Conservation (phyloP, 2,797 vertebrate species). For the Selene dorsalis region DNA sequence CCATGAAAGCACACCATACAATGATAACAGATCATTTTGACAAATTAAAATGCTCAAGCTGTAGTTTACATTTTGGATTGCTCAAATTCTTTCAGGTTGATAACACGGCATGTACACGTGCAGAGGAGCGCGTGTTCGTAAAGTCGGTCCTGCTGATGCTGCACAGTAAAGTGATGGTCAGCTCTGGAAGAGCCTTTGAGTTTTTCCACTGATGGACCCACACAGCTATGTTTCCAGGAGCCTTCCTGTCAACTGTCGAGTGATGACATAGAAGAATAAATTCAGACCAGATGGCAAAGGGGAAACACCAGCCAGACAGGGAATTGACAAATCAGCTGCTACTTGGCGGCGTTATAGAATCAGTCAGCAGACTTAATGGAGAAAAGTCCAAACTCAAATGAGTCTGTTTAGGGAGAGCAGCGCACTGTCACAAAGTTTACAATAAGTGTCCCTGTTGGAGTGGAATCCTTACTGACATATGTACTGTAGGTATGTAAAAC, state of each 20-base stretch:
- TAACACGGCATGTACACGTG: constrained; percentile 33
- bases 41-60: constrained; percentile 36
- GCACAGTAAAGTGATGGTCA: constrained; percentile 46
- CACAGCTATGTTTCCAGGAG: constrained; percentile 68
- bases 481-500: constrained; percentile 6
- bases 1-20: constrained; percentile 13
- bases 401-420: constrained; percentile 16
- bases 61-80: constrained; percentile 30
- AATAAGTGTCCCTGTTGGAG: constrained; percentile 18
- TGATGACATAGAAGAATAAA: constrained; percentile 65
- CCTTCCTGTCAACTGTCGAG: constrained; percentile 49
- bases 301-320: constrained; percentile 48
- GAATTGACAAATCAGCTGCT: constrained; percentile 71
- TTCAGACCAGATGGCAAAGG: constrained; percentile 73
- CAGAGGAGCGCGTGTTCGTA: constrained; percentile 34
- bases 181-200: constrained; percentile 39
- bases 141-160: constrained; percentile 14
- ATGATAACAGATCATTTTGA: constrained; percentile 29
- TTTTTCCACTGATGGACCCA: constrained; percentile 67
- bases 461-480: constrained; percentile 2
- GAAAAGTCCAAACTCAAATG: constrained; percentile 49
- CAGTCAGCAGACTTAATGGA: constrained; percentile 54
- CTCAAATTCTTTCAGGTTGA: constrained; percentile 47
- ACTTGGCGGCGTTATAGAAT: constrained; percentile 52
- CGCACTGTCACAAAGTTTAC: constrained; percentile 39